phyloP scores from a whole-genome alignment of 1,140 invertebrate species.

The Cotesia vestalis region DNA sequence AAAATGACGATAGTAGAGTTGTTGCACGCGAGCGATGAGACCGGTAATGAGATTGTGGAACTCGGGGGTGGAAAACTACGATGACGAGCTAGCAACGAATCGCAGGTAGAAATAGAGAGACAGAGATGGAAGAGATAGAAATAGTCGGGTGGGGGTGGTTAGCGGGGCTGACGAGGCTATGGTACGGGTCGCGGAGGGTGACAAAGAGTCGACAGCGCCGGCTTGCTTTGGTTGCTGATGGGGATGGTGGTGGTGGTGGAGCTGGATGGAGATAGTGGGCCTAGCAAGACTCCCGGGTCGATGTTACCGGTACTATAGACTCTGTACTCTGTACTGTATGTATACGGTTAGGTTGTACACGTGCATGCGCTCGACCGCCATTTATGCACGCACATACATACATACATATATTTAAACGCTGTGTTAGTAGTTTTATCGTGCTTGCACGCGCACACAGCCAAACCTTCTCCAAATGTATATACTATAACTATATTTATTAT shows the following conservation, averaged over 20 bases:
- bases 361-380: constrained; percentile 24
- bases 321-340: no score
- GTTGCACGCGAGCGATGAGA: constrained; percentile 34
- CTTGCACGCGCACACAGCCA: no score
- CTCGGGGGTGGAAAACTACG: neutral
- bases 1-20: constrained; percentile 29
- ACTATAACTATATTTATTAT: no score
- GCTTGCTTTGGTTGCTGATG: constrained; percentile 1
- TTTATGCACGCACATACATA: constrained; percentile 11
- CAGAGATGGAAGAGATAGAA: neutral
- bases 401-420: neutral
- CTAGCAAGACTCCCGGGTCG: constrained; percentile 27
- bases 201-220: constrained; percentile 30
- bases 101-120: neutral
- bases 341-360: constrained; percentile 5
- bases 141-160: neutral
- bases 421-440: constrained; percentile 2
- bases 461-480: neutral
- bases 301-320: constrained; percentile 20
- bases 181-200: constrained; percentile 24
- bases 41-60: neutral
- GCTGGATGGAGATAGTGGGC: neutral
- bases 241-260: neutral
- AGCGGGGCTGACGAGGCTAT: constrained; percentile 15
- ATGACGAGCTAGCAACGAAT: neutral